phyloP scores from a whole-genome alignment of 2,888 invertebrate species.

The Drosophila paucipuncta region DNA sequence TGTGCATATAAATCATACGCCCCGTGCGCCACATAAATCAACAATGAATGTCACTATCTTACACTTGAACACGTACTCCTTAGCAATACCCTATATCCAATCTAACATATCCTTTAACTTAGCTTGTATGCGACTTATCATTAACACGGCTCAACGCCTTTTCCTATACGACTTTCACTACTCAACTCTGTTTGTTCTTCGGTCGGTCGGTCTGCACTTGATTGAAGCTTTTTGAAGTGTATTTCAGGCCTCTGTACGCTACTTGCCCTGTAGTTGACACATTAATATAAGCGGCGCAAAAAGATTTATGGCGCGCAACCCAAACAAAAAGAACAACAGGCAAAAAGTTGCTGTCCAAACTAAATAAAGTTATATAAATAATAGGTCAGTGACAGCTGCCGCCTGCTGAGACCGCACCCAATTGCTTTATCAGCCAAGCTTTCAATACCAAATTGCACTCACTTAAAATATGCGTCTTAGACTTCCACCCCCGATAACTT shows the following conservation, averaged over 20 bases:
- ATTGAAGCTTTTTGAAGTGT: conserved; percentile 44
- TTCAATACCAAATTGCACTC: conserved; percentile 75
- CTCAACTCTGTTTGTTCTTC: conserved; percentile 10
- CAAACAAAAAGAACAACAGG: conserved; percentile 13
- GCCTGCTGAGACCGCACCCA: conserved; percentile 34
- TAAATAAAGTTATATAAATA: conserved; percentile 69
- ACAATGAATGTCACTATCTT: conserved; percentile 48
- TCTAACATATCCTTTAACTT: neutral
- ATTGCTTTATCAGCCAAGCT: conserved; percentile 59
- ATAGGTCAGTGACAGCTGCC: conserved; percentile 63
- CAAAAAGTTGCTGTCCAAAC: conserved; percentile 46
- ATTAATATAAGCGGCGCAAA: conserved; percentile 44
- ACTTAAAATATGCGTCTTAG: conserved; percentile 56
- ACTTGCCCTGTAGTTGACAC: conserved; percentile 55
- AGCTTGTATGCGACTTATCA: conserved; percentile 26
- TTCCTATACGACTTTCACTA: conserved; percentile 22
- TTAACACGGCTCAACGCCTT: conserved; percentile 44
- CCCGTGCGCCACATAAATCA: conserved; percentile 64
- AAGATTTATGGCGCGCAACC: conserved; percentile 47
- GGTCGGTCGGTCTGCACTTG: conserved; percentile 25
- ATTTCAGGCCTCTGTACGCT: neutral
- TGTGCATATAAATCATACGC: conserved; percentile 61
- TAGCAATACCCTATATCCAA: conserved; percentile 1
- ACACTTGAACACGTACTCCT: conserved; percentile 4
- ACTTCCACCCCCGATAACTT: conserved; percentile 1